Evolutionary conservation across 2,113 vertebrate species (phyloP).

Genomic region (Elachura formosa): DNA sequence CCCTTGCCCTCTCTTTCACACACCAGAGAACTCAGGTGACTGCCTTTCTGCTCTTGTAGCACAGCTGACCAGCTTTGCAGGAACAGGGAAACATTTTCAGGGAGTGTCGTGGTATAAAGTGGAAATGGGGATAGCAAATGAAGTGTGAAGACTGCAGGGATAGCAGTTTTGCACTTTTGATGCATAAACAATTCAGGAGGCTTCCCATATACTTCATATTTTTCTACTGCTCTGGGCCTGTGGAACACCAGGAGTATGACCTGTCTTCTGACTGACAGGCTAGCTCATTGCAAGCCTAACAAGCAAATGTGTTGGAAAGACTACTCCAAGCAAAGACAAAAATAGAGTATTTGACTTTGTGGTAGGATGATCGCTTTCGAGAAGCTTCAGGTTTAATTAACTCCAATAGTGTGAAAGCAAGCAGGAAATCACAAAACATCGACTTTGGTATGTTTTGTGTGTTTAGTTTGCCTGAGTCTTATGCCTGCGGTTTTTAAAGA

Average conservation of each 20-base stretch:
- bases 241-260: neutral
- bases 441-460: neutral
- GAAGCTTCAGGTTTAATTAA: constrained; percentile 30
- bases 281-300: neutral
- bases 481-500: neutral
- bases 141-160: neutral
- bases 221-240: neutral
- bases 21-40: neutral
- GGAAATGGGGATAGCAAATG: neutral
- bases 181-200: neutral
- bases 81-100: neutral
- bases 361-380: neutral
- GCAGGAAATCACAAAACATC: neutral
- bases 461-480: constrained; percentile 15
- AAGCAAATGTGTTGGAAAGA: neutral
- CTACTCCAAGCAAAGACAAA: neutral
- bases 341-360: neutral
- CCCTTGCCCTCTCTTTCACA: neutral
- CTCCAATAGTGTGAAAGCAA: neutral
- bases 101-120: rapidly evolving
- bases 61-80: neutral
- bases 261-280: neutral
- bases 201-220: neutral
- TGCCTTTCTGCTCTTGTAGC: neutral
- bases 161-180: neutral